Evolutionary conservation across 2,797 vertebrate species (phyloP).

Genomic region (Myotis findleyi): DNA sequence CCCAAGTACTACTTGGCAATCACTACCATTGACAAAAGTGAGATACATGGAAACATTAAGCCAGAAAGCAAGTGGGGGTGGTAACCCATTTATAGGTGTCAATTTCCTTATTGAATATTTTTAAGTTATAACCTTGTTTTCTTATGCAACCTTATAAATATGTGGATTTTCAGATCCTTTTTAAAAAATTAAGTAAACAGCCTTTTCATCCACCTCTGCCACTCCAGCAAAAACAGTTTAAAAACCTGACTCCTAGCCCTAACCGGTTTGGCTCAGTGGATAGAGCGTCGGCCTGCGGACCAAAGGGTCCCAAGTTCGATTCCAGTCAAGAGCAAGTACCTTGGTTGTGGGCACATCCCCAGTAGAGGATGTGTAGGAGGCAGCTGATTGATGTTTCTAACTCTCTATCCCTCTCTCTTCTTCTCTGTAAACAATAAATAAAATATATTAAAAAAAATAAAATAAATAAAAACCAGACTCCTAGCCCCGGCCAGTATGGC

Average conservation of each 20-base stretch:
- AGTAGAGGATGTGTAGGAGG: too few species aligned
- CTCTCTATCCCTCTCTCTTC: too few species aligned
- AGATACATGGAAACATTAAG: background rate
- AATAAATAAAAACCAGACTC: too few species aligned
- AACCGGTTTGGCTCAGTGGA: too few species aligned
- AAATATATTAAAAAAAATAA: too few species aligned
- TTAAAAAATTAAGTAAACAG: background rate
- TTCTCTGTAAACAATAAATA: too few species aligned
- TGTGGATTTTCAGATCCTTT: slow-evolving; percentile 1
- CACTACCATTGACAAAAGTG: background rate
- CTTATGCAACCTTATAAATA: background rate
- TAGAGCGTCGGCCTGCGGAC: too few species aligned
- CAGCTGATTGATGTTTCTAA: too few species aligned
- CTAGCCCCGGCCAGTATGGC: too few species aligned
- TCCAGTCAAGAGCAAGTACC: too few species aligned
- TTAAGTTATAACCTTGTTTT: background rate
- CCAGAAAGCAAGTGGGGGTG: background rate
- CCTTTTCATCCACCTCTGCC: background rate
- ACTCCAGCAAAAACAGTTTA: background rate
- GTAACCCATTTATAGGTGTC: background rate
- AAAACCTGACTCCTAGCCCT: background rate
- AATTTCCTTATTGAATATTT: slow-evolving; percentile 11
- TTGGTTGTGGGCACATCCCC: too few species aligned
- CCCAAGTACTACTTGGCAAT: background rate
- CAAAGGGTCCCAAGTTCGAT: too few species aligned